Evolutionary conservation across 2,797 vertebrate genomes (phyloP), one percentile per base, ranked within the genome.

Genomic region (Sebastes flavidus): DNA sequence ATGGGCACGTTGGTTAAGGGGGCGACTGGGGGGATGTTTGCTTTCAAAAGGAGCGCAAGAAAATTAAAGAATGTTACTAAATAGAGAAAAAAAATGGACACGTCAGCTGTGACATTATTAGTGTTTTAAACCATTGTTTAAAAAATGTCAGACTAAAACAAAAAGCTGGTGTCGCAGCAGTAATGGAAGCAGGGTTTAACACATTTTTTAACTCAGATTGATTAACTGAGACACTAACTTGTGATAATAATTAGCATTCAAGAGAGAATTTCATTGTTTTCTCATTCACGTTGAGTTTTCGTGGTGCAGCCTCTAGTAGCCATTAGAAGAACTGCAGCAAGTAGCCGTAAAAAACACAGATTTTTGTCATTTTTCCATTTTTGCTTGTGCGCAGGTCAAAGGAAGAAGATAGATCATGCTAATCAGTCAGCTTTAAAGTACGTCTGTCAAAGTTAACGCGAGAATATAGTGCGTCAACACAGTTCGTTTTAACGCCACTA

Each of bases 391-490:
- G 3, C 30, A 13, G 20, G 12, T 62, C n/a, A 14, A 62, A 61
- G 1, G 10, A 11, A 30, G 27, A 32, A 12, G 8, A 61, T 12
- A 59, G 2, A n/a, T 29, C 25, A 25, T 8, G 56, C 16, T 59
- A 29, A 10, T 60, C 13, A 60, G 58, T 29, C 8, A 20, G 58
- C 18, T 30, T 60, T 60, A 20, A 30, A 11, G 16, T 46, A 46
- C 0, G 42, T 0, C 42, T 46, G 42, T 46, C 42, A 46, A 46
- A 46, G 16, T 46, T 8, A 16, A 46, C 0, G 6, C 3, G 1
- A 42, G 0, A 42, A 38, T 42, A 42, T 42, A 29, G 27, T 16
- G 38, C 14, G 6, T 42, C 0, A 7, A 42, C 38, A 42, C 5
- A 42, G 0, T 42, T 42, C 0, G 38, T 42, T 42, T 42, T 42